Evolutionary conservation across 2,113 vertebrate genomes (phyloP).

Genomic region (Oreochromis spilurus): DNA sequence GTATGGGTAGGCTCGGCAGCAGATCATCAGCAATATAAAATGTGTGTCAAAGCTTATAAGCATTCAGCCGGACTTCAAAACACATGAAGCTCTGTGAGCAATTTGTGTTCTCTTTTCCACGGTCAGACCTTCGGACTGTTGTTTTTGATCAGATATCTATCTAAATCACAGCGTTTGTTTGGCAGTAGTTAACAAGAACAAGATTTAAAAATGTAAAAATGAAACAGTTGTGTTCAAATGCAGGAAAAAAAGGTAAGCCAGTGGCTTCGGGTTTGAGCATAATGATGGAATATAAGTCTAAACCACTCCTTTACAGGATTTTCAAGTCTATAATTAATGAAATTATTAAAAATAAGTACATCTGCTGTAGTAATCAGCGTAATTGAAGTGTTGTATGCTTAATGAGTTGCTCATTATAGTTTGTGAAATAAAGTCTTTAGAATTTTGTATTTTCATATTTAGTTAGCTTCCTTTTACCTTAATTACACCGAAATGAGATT

Average conservation of each 20-base stretch:
- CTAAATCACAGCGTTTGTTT: neutral
- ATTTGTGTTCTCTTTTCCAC: neutral
- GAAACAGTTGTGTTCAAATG: neutral
- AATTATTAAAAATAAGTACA: slow-evolving; percentile 37
- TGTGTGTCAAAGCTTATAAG: slow-evolving; percentile 27
- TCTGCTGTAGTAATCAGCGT: slow-evolving; percentile 42
- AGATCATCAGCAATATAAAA: slow-evolving; percentile 15
- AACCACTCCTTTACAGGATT: neutral
- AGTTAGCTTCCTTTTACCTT: slow-evolving; percentile 38
- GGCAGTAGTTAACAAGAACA: neutral
- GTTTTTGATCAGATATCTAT: neutral
- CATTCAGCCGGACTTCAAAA: slow-evolving; percentile 2
- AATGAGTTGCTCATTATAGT: slow-evolving; percentile 40
- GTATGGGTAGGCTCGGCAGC: slow-evolving; percentile 29
- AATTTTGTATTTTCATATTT: slow-evolving; percentile 32
- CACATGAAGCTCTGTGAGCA: neutral
- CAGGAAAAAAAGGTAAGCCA: neutral
- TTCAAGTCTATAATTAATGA: slow-evolving; percentile 23
- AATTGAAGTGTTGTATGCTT: slow-evolving; percentile 51
- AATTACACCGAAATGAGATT: slow-evolving; percentile 60
- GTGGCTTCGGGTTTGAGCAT: neutral
- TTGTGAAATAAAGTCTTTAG: slow-evolving; percentile 32
- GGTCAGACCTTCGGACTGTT: neutral
- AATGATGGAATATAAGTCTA: neutral
- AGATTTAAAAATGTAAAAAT: neutral